phyloP scores from a whole-genome alignment of 1,140 invertebrate species.

The Cephus cinctus region DNA sequence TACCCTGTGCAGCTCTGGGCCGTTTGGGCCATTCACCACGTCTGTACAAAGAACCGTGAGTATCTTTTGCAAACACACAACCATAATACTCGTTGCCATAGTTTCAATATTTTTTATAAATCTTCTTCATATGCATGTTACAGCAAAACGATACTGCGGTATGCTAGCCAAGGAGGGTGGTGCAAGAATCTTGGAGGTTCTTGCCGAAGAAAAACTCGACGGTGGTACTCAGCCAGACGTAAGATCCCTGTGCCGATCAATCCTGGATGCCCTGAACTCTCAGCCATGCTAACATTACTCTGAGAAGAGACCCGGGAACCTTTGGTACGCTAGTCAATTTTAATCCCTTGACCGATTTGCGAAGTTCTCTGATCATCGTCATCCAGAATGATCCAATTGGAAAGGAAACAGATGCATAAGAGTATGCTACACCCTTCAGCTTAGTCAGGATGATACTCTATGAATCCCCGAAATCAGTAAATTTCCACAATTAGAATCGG shows the following conservation, averaged over 20 bases:
- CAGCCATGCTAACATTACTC: constrained; percentile 42
- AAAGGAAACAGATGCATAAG: no score
- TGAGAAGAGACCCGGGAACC: background rate
- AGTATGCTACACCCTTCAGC: no score
- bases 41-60: constrained; percentile 77
- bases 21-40: constrained; percentile 82
- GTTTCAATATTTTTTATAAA: constrained; percentile 7
- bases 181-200: constrained; percentile 54
- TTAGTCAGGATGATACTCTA: no score
- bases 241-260: constrained; percentile 48
- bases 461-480: no score
- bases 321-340: constrained; percentile 5
- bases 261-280: constrained; percentile 49
- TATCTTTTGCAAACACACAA: no score
- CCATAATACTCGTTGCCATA: background rate
- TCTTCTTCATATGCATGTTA: no score
- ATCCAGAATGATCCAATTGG: no score
- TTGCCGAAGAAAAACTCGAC: constrained; percentile 46
- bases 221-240: constrained; percentile 46
- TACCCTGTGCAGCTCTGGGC: constrained; percentile 79
- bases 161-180: constrained; percentile 70
- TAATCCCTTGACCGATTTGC: background rate
- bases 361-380: no score
- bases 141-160: constrained; percentile 71
- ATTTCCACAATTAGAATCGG: no score